Base-by-base conservation (phyloP, 2,113 vertebrate species). In the Seriola quinqueradiata region DNA sequence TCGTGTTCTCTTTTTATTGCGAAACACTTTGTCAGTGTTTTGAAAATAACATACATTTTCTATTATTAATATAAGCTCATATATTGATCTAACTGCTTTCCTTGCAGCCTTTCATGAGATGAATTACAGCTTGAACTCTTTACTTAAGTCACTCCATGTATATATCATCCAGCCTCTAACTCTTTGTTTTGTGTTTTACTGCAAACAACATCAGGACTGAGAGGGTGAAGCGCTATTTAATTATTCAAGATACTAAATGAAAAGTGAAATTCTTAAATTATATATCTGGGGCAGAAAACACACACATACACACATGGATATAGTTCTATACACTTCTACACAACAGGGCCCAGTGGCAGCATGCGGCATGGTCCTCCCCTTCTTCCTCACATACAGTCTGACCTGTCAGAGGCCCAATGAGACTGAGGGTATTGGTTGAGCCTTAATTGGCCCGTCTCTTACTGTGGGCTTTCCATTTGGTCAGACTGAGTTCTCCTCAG, bases 361-460 rank as follows among this genome's bases (percentile, higher is more conserved):
- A 25, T 55, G 36, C 19, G n/a, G 19, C 70, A 54, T 6, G 25
- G 63, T 36, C 28, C 6, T 69, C 19, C n/a, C 10, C 38, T 25
- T 13, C 63, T 23, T 58, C 46, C 42, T 44, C 50, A 61, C 59
- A 48, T 21, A 28, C 40, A 55, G 10, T 32, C 73, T 25, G 44
- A 85, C 82, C 77, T 82, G 58, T 65, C 32, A 72, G 71, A 75
- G 66, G 78, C 70, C 69, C 70, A 23, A 7, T 25, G 66, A 72
- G 67, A 76, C 48, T 1, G 4, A 3, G 40, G 48, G 17, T 71
- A 74, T 75, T 23, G 40, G 63, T 46, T 25, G 11, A 73, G 60
- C 17, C 17, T 83, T 90, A 90, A 89, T 89, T 87, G 81, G 83
- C 55, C 81, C 83, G 68, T 68, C 84, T 82, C 60, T 82, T 64